Evolutionary conservation across 1,140 invertebrate genomes (phyloP).

Genomic region (Drosophila prosaltans): DNA sequence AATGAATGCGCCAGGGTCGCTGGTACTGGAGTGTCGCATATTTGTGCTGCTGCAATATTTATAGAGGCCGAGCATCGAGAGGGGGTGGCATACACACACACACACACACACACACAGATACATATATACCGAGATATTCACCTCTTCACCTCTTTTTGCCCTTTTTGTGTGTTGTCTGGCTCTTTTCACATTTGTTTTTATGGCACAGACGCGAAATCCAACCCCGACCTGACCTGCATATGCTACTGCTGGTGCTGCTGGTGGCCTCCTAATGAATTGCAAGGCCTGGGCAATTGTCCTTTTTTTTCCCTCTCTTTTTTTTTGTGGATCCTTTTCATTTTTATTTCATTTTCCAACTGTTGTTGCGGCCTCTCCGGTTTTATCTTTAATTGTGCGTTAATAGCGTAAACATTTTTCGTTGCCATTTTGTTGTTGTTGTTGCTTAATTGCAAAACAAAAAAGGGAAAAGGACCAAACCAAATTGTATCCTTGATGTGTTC

Average conservation of each 20-base stretch:
- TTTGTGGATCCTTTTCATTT: constrained; percentile 20
- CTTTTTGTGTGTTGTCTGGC: constrained; percentile 36
- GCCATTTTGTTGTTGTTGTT: constrained; percentile 29
- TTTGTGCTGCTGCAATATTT: constrained; percentile 73
- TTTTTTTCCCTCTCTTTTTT: constrained; percentile 10
- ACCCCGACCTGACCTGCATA: constrained; percentile 53
- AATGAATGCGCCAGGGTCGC: constrained; percentile 50
- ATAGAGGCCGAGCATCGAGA: constrained; percentile 36
- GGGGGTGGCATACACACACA: neutral
- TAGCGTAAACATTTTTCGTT: constrained; percentile 75
- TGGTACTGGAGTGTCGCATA: constrained; percentile 56
- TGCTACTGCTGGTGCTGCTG: constrained; percentile 21
- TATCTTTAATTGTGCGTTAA: constrained; percentile 81
- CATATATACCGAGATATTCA: neutral
- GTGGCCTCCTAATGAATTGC: constrained; percentile 70
- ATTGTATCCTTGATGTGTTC: constrained; percentile 10
- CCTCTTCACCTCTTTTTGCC: constrained; percentile 1
- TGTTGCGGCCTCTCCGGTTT: constrained; percentile 51
- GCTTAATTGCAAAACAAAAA: constrained; percentile 44
- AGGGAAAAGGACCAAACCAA: neutral
- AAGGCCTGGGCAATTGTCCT: constrained; percentile 46
- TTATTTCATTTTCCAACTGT: constrained; percentile 23
- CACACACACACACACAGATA: neutral
- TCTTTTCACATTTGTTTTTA: constrained; percentile 72
- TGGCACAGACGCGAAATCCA: constrained; percentile 42